Evolutionary conservation across 2,113 vertebrate species (phyloP).

Genomic region (Saccopteryx leptura): DNA sequence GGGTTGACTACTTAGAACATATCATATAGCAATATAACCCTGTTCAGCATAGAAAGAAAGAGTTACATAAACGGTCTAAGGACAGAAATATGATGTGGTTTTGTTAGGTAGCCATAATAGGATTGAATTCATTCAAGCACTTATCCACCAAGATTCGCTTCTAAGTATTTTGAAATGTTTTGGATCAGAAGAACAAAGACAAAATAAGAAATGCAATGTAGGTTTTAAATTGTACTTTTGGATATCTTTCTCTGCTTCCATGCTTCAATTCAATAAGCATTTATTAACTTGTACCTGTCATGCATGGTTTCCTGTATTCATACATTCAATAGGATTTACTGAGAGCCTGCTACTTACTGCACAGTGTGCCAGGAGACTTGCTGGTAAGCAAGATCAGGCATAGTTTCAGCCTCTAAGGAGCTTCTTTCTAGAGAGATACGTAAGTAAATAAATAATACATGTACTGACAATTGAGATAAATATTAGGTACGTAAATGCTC

Average conservation of each 20-base stretch:
- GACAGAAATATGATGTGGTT: background rate
- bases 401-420: background rate
- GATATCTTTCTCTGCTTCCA: conserved; percentile 7
- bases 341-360: background rate
- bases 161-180: conserved; percentile 47
- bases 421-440: conserved; percentile 28
- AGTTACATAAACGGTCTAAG: background rate
- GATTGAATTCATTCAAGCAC: conserved; percentile 13
- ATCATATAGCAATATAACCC: background rate
- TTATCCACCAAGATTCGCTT: background rate
- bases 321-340: conserved; percentile 40
- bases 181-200: background rate
- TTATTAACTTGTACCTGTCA: conserved; percentile 10
- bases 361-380: background rate
- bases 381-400: background rate
- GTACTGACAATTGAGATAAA: background rate
- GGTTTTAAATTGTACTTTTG: conserved; percentile 24
- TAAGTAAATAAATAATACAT: background rate
- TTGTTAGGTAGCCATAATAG: background rate
- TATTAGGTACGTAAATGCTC: background rate
- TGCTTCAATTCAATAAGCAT: conserved; percentile 18
- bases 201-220: conserved; percentile 24
- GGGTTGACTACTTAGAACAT: conserved; percentile 56
- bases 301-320: background rate
- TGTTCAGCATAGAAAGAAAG: conserved; percentile 31